Evolutionary conservation across 2,888 invertebrate genomes (phyloP), one percentile per base, ranked within the genome.

Genomic region (Sialis lutaria): DNA sequence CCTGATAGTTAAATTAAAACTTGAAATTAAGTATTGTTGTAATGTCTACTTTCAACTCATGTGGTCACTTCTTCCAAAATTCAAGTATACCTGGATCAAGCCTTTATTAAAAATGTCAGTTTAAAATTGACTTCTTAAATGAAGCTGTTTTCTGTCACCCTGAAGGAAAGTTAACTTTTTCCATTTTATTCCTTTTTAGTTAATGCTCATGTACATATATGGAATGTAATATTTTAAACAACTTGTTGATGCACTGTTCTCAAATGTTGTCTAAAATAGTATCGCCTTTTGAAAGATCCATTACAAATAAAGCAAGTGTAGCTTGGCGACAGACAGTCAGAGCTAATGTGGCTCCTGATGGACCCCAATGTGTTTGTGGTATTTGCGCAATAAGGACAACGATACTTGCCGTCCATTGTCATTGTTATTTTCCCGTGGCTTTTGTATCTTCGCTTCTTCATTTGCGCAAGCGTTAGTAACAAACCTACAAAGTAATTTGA

Each of bases 181-280:
- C 22, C 22, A 2, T 4, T 4, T 22, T 4, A 2, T 4, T 22
- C 22, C 22, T 22, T 22, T 22, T 22, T 22, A 22, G 22, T 22
- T 22, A 4, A 22, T 22, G 22, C 22, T 22, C 22, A 22, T 22
- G 22, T 22, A 22, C 4, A 22, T 22, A 22, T 4, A 22, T 22
- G 22, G 22, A 22, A 22, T 22, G 22, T 22, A 22, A 22, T 22
- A 35, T 10, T 35, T 41, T 30, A 41, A 6, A 41, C 9, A 41
- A 30, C 13, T 35, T 12, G 32, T 12, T 47, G 33, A 13, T 47
- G 46, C 10, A 46, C 46, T 31, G 34, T 22, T n/a, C 33, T 31
- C 22, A 34, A 31, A 47, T 47, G 47, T 10, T 42, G 47, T 22
- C 35, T 47, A 6, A 47, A 34, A 31, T 47, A 31, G 37, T 47